Evolutionary conservation across 2,797 vertebrate genomes (phyloP), one percentile per base, ranked within the genome.

Genomic region (Pampus argenteus): DNA sequence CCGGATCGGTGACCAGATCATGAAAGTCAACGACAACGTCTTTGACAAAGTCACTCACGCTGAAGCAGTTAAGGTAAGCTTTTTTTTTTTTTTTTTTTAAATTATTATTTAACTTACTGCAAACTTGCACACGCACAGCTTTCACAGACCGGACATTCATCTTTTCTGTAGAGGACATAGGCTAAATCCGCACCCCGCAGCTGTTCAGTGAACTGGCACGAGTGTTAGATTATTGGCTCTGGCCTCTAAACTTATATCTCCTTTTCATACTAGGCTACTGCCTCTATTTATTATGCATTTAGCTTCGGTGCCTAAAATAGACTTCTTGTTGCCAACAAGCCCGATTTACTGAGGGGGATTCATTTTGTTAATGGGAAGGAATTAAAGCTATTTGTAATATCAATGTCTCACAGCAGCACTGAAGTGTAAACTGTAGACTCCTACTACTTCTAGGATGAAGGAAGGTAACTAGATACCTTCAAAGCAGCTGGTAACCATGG

Each of bases 11-110:
- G 98, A 99, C 85, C 98, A 98, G 94, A 98, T 99, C 88, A 93
- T 99, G 79, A 96, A 95, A 49, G 98, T 97, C 80, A 99, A 99
- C 76, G 97, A 97, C 86, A 96, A 96, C 86, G 92, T 97, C 17
- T 93, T 99, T 71, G 95, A 97, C 34, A 93, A 95, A 68, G 95
- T 98, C 88, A 98, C 96, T 5, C 98, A 99, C 44, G 95, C 95
- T 0, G 97, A 99, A 25, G 98, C 98, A 0, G 98, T 99, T 44
- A 99, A 98, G 96, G 98, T 98, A 89, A 82, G 88, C 14, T 34
- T 5, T 0, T 34, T 2, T 18, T 9, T 0, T 10, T 0, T 64
- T 26, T 22, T 1, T 14, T 13, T 34, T 8, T 34, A 11, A n/a
- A n/a, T n/a, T n/a, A n/a, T n/a, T 14, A 1, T 49, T 3, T 2